Percentiles rank a stretch among this genome's conserved stretches.
Conservation (phyloP, 2,888 invertebrate genomes). For the Amiota minor region DNA sequence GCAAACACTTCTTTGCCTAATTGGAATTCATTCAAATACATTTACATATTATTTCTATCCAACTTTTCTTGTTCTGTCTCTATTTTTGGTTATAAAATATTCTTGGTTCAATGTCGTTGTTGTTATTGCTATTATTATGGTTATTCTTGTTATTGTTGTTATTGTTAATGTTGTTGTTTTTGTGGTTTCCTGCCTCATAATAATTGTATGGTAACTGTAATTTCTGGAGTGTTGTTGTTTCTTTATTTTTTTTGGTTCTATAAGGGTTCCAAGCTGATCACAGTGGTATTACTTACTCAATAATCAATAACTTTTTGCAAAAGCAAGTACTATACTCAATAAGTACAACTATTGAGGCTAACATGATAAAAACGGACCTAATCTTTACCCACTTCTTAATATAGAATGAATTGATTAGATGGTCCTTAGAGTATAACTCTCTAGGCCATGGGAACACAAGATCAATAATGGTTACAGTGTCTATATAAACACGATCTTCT, state of each 20-base stretch:
- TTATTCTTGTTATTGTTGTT: slow-evolving; percentile 24
- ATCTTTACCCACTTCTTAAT: no score
- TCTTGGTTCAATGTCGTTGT: slow-evolving; percentile 27
- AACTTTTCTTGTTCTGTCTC: slow-evolving; percentile 31
- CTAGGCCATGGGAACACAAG: no score
- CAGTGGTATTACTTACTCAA: neutral
- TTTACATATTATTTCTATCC: slow-evolving; percentile 64
- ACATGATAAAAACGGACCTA: no score
- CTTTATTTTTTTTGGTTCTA: slow-evolving; percentile 15
- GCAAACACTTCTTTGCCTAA: slow-evolving; percentile 61
- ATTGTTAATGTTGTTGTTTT: slow-evolving; percentile 27
- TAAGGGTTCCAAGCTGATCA: neutral
- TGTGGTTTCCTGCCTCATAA: slow-evolving; percentile 22
- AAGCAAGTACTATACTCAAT: no score
- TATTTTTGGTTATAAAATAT: slow-evolving; percentile 28
- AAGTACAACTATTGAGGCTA: no score
- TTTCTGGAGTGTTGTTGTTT: slow-evolving; percentile 58
- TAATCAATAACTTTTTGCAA: neutral
- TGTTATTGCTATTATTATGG: slow-evolving; percentile 23
- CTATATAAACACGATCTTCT: no score
- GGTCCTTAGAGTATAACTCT: no score
- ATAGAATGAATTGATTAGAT: no score
- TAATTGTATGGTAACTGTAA: slow-evolving; percentile 57
- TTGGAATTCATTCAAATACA: slow-evolving; percentile 65
- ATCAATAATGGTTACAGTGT: no score